Evolutionary conservation across 2,797 vertebrate species (phyloP).

Genomic region (Protosalanx chinensis): DNA sequence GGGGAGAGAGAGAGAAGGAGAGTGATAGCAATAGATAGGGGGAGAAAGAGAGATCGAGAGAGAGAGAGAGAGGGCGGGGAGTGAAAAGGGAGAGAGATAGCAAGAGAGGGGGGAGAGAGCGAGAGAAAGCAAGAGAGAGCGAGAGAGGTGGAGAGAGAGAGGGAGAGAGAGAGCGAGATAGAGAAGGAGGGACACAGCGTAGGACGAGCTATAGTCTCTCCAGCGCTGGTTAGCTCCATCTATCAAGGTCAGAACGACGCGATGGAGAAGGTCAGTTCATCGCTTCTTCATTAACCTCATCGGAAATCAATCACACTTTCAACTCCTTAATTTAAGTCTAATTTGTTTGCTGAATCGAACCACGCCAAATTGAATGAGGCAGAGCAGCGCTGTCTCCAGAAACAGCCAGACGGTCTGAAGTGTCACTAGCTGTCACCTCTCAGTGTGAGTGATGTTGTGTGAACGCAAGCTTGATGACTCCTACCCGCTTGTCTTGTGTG

Average conservation of each 20-base stretch:
- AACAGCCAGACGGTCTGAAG: not conserved
- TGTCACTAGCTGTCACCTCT: slow-evolving; percentile 1
- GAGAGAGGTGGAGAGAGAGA: not conserved
- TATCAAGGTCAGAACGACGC: not conserved
- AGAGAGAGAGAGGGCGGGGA: no score
- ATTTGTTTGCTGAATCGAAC: not conserved
- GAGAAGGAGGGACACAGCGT: not conserved
- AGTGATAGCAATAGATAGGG: no score
- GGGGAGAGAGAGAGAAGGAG: not conserved
- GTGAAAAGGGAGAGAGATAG: slow-evolving; percentile 1
- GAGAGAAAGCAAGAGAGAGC: no score
- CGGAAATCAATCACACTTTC: not conserved
- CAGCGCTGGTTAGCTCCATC: not conserved
- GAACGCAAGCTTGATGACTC: slow-evolving; percentile 3
- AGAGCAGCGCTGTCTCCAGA: not conserved
- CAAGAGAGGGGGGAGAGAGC: not conserved
- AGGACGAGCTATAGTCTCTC: not conserved
- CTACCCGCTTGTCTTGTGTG: not conserved
- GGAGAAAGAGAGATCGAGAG: no score
- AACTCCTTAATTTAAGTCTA: not conserved
- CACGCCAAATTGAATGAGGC: not conserved
- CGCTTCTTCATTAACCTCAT: not conserved
- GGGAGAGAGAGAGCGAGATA: not conserved
- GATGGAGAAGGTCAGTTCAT: not conserved
- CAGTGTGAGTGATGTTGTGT: not conserved